phyloP scores from a whole-genome alignment of 2,113 vertebrate species.

The Lepisosteus osseus region DNA sequence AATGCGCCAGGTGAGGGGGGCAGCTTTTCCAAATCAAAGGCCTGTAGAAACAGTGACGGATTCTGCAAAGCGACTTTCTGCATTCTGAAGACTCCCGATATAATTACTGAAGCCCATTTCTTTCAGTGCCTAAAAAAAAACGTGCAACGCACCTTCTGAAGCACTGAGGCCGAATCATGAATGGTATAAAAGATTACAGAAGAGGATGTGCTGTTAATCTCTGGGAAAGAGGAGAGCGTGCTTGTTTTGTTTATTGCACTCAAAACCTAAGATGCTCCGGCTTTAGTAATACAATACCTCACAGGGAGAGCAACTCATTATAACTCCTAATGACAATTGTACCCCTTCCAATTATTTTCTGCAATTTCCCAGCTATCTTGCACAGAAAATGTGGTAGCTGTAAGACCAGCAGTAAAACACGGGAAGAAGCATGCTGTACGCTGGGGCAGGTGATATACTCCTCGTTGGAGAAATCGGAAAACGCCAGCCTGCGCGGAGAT shows the following conservation, averaged over 20 bases:
- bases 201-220: slow-evolving; percentile 32
- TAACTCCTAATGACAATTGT: slow-evolving; percentile 63
- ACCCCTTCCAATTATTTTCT: slow-evolving; percentile 61
- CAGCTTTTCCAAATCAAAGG: slow-evolving; percentile 23
- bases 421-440: slow-evolving; percentile 31
- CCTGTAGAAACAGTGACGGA: not conserved
- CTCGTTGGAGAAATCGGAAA: slow-evolving; percentile 37
- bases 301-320: slow-evolving; percentile 59
- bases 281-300: slow-evolving; percentile 50
- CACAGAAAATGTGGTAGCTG: slow-evolving; percentile 42
- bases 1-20: no score
- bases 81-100: slow-evolving; percentile 27
- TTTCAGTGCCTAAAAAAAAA: slow-evolving; percentile 37
- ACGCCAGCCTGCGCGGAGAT: slow-evolving; percentile 26
- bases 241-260: slow-evolving; percentile 58
- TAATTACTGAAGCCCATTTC: slow-evolving; percentile 38
- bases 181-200: slow-evolving; percentile 47
- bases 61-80: not conserved
- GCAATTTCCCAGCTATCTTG: slow-evolving; percentile 53
- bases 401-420: slow-evolving; percentile 45
- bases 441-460: slow-evolving; percentile 43
- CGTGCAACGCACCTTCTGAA: slow-evolving; percentile 42
- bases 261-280: slow-evolving; percentile 43
- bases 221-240: slow-evolving; percentile 39
- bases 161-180: slow-evolving; percentile 43